Conservation (phyloP, 2,888 invertebrate genomes). For the Drosophila lutescens region DNA sequence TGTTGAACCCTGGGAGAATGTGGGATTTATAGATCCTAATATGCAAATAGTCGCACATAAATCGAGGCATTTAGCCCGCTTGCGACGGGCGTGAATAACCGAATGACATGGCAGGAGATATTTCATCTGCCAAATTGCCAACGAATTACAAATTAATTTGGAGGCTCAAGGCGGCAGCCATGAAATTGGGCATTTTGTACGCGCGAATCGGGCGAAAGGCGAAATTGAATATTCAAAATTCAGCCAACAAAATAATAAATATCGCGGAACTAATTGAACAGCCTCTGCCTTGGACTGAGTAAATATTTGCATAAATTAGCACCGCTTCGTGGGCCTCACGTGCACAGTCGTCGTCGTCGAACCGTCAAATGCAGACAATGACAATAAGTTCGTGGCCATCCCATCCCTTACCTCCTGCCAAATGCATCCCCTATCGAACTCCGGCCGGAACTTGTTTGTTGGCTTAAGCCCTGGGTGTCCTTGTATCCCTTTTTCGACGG, state of each 20-base stretch:
- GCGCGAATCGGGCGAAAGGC: slow-evolving; percentile 64
- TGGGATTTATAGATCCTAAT: background rate
- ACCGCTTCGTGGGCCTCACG: slow-evolving; percentile 74
- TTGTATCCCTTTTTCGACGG: slow-evolving; percentile 50
- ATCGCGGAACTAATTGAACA: slow-evolving; percentile 81
- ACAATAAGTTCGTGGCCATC: slow-evolving; percentile 51
- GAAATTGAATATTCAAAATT: slow-evolving; percentile 80
- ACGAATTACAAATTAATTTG: slow-evolving; percentile 83
- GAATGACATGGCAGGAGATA: slow-evolving; percentile 49
- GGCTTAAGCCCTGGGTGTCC: slow-evolving; percentile 59
- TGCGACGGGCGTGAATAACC: slow-evolving; percentile 48
- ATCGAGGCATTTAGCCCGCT: slow-evolving; percentile 51
- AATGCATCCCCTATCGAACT: slow-evolving; percentile 67
- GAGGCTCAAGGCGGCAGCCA: slow-evolving; percentile 58
- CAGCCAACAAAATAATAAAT: slow-evolving; percentile 79
- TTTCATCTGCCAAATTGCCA: slow-evolving; percentile 78
- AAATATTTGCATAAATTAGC: slow-evolving; percentile 83
- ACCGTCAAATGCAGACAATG: slow-evolving; percentile 61
- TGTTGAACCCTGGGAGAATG: slow-evolving; percentile 15
- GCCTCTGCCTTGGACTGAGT: slow-evolving; percentile 54
- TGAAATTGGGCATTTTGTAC: slow-evolving; percentile 63
- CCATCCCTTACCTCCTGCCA: slow-evolving; percentile 9
- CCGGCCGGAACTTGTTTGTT: slow-evolving; percentile 54
- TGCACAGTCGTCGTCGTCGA: slow-evolving; percentile 50
- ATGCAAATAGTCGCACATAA: slow-evolving; percentile 66